A percentile compares a stretch with the other conserved stretches of the same genome.
Conservation (phyloP, 2,113 vertebrate genomes). For the Dicerorhinus sumatrensis region DNA sequence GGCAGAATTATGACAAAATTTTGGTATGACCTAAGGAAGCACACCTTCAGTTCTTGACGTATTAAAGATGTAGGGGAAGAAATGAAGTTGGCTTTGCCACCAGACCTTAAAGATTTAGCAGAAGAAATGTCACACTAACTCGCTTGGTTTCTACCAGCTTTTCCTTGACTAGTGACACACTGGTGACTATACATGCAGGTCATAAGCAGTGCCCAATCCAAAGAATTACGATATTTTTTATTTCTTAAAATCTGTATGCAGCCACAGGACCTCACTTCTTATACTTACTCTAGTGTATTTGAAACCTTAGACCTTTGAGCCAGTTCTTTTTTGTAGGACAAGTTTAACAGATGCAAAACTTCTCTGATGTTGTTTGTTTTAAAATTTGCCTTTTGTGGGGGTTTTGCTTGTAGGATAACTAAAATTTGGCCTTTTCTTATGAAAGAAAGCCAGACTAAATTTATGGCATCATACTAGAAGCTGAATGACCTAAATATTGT, state of each 20-base stretch:
- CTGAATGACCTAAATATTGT: background rate
- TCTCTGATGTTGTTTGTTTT: background rate
- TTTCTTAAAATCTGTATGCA: background rate
- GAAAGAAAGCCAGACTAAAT: background rate
- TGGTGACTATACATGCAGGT: background rate
- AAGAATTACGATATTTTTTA: background rate
- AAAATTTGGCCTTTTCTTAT: slow-evolving; percentile 7
- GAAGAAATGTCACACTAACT: background rate
- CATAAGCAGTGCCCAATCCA: background rate
- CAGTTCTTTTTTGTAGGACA: background rate
- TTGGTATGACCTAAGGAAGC: slow-evolving; percentile 87
- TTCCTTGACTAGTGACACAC: background rate
- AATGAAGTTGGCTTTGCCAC: background rate
- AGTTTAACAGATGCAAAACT: background rate
- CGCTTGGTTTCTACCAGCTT: background rate
- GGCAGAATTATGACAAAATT: slow-evolving; percentile 97
- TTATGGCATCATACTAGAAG: background rate
- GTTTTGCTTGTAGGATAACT: background rate
- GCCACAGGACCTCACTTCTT: background rate
- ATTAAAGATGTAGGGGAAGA: background rate
- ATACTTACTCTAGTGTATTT: background rate
- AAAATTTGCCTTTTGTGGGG: background rate
- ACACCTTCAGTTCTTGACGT: background rate
- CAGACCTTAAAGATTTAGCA: background rate
- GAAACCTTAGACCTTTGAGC: background rate